A percentile compares a stretch with the other conserved stretches of the same genome.
These are phyloP conservation scores for Orchestes rusci DNA, from an alignment of 2,888 invertebrate genomes.

Conservation along the genomic window DNA sequence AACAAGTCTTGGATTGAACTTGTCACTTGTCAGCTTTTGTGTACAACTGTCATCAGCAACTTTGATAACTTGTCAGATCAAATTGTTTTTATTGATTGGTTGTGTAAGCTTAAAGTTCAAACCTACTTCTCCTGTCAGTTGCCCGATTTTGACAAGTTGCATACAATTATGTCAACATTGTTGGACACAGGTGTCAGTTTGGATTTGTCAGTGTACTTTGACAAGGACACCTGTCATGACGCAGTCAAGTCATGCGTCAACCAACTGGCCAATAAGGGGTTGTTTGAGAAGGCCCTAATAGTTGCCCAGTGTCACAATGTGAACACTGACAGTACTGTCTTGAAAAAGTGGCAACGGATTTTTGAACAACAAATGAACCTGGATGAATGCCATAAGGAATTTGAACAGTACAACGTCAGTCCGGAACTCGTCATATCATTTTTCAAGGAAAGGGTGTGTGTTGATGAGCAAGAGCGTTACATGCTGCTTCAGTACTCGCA, in stretches of 20 bases:
- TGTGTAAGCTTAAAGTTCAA: slow-evolving; percentile 52
- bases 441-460: slow-evolving; percentile 50
- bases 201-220: slow-evolving; percentile 43
- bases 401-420: slow-evolving; percentile 53
- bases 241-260: slow-evolving; percentile 52
- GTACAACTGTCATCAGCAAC: slow-evolving; percentile 53
- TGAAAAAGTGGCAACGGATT: slow-evolving; percentile 51
- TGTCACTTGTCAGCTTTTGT: slow-evolving; percentile 53
- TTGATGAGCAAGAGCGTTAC: slow-evolving; percentile 46
- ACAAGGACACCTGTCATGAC: slow-evolving; percentile 37
- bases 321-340: slow-evolving; percentile 48
- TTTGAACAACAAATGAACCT: slow-evolving; percentile 42
- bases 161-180: slow-evolving; percentile 31
- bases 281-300: slow-evolving; percentile 53
- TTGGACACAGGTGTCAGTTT: slow-evolving; percentile 45
- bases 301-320: slow-evolving; percentile 50
- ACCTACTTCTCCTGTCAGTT: slow-evolving; percentile 45
- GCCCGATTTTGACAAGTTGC: slow-evolving; percentile 44
- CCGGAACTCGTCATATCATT: slow-evolving; percentile 59
- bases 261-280: slow-evolving; percentile 45
- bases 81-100: slow-evolving; percentile 53
- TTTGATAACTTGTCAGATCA: slow-evolving; percentile 59
- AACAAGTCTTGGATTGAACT: slow-evolving; percentile 52
- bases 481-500: slow-evolving; percentile 40
- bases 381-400: slow-evolving; percentile 55